These are phyloP conservation scores for Andricus grossulariae DNA, from an alignment of 1,140 invertebrate genomes.

Conservation along the genomic window DNA sequence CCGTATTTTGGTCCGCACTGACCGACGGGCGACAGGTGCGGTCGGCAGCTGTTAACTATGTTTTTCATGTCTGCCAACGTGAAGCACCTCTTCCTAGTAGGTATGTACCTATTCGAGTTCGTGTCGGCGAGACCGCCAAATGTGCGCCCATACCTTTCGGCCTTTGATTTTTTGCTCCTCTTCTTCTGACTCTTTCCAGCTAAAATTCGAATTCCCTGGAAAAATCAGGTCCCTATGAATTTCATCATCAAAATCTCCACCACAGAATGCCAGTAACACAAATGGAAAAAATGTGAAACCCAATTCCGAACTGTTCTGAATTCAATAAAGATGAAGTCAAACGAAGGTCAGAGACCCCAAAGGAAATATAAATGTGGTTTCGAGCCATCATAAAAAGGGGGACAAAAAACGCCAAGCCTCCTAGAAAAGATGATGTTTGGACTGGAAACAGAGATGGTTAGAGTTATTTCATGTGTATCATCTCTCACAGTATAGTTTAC, in stretches of 20 bases:
- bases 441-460: background rate
- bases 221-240: background rate
- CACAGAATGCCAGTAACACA: too few species aligned
- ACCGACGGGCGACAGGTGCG: slow-evolving; percentile 56
- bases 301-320: background rate
- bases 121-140: slow-evolving; percentile 31
- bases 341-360: background rate
- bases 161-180: background rate
- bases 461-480: slow-evolving; percentile 40
- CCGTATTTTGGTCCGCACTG: slow-evolving; percentile 67
- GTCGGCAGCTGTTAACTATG: slow-evolving; percentile 63
- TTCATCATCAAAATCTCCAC: too few species aligned
- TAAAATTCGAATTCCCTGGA: background rate
- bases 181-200: background rate
- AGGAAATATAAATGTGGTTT: background rate
- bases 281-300: background rate
- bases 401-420: background rate
- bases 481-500: slow-evolving; percentile 31
- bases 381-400: background rate
- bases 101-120: slow-evolving; percentile 35
- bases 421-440: slow-evolving; percentile 14
- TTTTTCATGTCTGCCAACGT: slow-evolving; percentile 65
- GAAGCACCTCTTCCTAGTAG: slow-evolving; percentile 52
- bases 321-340: background rate
- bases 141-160: slow-evolving; percentile 38